Base-by-base conservation (phyloP, 2,113 vertebrate genomes). In the Oncorhynchus clarkii region DNA sequence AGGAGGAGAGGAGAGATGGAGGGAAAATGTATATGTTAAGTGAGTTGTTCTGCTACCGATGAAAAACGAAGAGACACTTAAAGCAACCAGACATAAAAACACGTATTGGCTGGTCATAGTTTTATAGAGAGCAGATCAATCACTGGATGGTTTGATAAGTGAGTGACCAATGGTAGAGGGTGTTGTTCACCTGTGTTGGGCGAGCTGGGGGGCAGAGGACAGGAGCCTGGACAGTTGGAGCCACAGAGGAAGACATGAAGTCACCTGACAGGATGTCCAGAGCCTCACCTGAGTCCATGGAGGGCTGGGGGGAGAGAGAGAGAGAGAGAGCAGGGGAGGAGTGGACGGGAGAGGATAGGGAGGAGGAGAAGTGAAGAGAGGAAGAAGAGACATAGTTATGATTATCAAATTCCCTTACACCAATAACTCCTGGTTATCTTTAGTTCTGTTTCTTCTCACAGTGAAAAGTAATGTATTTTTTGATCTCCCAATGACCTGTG, bases 201-300 rank as follows among this genome's bases (percentile, higher is more conserved):
- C 86, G 72, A 5, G 75, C 81, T 7, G 86, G 81, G 27, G 88
- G 65, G 67, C 62, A 24, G 67, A 65, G 6, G 7, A 27, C 26
- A 7, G 73, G 3, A 6, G 71, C 27, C 18, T 82, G 71, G 67
- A 70, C 71, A 18, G 49, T 54, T 51, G 77, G 39, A 20, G 66
- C 69, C 4, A 7, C 51, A 1, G 67, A 9, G 13, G 81, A 7
- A 39, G 34, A 24, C 5, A 16, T 26, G 65, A 88, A 88, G 68
- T 67, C 86, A 48, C 78, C 86, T 31, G 84, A 84, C 49, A 88
- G 67, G 18, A 86, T 14, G 72, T 87, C 84, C 75, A 86, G 60
- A 62, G 87, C 87, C 8, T 78, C 85, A 34, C 16, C 34, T 7
- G 80, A 1, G 71, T 87, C 84, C 82, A 87, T 18, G 14, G 85